Base-by-base conservation (phyloP, 2,888 invertebrate species). In the Pristionchus mayeri region DNA sequence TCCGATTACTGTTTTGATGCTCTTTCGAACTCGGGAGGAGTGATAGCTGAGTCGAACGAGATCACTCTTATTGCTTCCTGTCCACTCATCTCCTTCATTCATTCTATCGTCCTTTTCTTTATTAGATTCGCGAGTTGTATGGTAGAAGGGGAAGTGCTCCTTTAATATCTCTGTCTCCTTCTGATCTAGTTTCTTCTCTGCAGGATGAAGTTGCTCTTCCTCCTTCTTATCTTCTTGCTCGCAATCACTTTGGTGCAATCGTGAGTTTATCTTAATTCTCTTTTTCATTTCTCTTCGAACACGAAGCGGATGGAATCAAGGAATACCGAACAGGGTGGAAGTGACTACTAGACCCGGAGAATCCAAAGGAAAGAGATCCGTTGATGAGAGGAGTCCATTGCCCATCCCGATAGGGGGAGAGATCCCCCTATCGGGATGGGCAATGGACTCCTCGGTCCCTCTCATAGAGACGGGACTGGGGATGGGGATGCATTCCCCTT, bases 1-100 rank as follows among this genome's bases (percentile, higher is more conserved):
- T 44, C 63, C 11, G 4, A 6, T 11, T 13, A 71, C 40, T 71
- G 71, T 71, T 71, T 71, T 71, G 40, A n/a, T 71, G 71, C 71
- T 71, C 71, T 71, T 71, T 71, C 71, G 71, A 71, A 71, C 71
- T 71, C 37, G 30, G 67, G 60, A 60, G 27, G 16, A 63, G 34
- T 34, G 63, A 63, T 37, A 67, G 71, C 44, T 71, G 2, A 67
- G 16, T 71, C 7, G n/a, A 54, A 54, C 54, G 37, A 40, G 18
- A n/a, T n/a, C n/a, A n/a, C 40, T n/a, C 24, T 71, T 16, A 44
- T 71, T 71, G n/a, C 21, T 40, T 40, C 67, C 24, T 24, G 24
- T 71, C 67, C n/a, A 37, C 37, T 37, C 40, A 9, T 13, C 71
- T 3, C 3, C 0, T 44, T 71, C 40, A 71, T 37, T 67, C 67